These are phyloP conservation scores for Pantelozetes paolii DNA, from an alignment of 2,888 invertebrate species.

Conservation along the genomic window DNA sequence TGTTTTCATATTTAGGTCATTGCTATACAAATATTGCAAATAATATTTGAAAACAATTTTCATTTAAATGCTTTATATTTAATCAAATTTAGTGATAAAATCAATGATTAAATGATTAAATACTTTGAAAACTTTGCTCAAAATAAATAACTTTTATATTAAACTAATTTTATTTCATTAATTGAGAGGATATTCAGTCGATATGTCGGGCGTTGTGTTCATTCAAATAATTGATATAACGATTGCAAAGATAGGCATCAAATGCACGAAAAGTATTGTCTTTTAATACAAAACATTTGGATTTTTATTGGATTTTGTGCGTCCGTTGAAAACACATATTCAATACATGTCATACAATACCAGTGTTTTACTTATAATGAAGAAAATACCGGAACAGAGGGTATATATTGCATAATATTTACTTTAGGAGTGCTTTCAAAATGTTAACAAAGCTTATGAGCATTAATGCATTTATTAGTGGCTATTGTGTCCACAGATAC, in stretches of 20 bases:
- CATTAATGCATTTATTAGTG: conserved; percentile 1
- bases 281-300: conserved; percentile 26
- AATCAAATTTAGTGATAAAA: neutral
- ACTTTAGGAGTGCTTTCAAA: neutral
- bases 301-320: conserved; percentile 3
- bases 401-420: conserved; percentile 29
- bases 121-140: neutral
- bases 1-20: neutral
- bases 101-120: neutral
- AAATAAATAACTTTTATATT: neutral
- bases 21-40: neutral
- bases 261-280: neutral
- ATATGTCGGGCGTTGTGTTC: conserved; percentile 6
- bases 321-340: neutral
- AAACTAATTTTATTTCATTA: neutral
- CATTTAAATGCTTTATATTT: too few species aligned
- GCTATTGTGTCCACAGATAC: neutral
- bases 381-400: conserved; percentile 23
- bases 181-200: neutral
- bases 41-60: neutral
- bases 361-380: conserved; percentile 16
- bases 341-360: neutral
- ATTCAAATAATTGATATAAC: neutral
- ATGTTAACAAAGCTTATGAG: neutral
- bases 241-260: conserved; percentile 8